phyloP scores from a whole-genome alignment of 37 sponge, comb jelly and placozoan genomes.

The Chondrosia reniformis region DNA sequence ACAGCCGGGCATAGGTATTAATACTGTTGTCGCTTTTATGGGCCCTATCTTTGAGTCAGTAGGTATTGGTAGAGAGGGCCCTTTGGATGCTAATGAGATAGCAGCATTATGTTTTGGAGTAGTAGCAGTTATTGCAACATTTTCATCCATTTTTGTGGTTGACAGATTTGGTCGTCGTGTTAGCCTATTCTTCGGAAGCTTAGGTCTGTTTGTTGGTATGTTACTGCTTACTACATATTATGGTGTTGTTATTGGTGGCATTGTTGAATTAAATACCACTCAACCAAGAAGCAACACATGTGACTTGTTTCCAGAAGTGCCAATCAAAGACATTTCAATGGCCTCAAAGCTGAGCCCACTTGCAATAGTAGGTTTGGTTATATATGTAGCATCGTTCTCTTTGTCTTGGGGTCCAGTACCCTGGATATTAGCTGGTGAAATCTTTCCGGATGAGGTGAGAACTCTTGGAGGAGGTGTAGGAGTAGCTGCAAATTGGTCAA shows the following conservation, averaged over 20 bases:
- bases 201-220: constrained; percentile 42
- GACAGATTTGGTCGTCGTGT: constrained; percentile 63
- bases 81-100: constrained; percentile 2
- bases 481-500: constrained; percentile 6
- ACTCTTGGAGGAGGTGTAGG: constrained; percentile 23
- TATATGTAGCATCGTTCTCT: constrained; percentile 31
- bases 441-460: constrained; percentile 28
- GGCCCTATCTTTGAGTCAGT: constrained; percentile 36
- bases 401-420: constrained; percentile 61
- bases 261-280: too few relatives aligned
- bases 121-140: constrained; percentile 37
- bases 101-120: constrained; percentile 43
- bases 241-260: constrained; percentile 2
- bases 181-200: constrained; percentile 40
- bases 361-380: constrained; percentile 14
- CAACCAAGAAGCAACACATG: not conserved
- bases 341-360: constrained; percentile 9
- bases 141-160: constrained; percentile 52
- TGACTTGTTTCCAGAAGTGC: not conserved
- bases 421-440: constrained; percentile 43
- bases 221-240: constrained; percentile 31
- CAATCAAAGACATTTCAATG: too few relatives aligned
- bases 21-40: constrained; percentile 64
- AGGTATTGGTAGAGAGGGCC: not conserved
- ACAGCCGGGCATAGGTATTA: constrained; percentile 78